A percentile compares a stretch with the other conserved stretches of the same genome.
phyloP scores from a whole-genome alignment of 2,888 invertebrate species.

The Pristionchus arcanus region DNA sequence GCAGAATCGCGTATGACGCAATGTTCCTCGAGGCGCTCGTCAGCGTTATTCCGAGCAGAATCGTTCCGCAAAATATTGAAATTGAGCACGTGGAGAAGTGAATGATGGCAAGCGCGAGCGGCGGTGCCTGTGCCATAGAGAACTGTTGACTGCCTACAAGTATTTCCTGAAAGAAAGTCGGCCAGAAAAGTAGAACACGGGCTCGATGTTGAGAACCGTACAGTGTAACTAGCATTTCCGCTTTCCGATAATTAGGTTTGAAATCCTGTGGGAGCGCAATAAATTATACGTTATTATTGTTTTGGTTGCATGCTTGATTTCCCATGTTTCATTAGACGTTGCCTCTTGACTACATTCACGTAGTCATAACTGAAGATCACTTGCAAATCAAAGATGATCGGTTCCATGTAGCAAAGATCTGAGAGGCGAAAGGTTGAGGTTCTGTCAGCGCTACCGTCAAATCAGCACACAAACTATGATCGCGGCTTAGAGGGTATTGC shows the following conservation, averaged over 20 bases:
- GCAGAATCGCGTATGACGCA: background rate
- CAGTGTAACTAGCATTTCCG: background rate
- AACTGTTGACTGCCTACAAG: background rate
- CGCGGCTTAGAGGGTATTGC: background rate
- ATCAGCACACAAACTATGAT: constrained; percentile 22
- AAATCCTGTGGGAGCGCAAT: too few species aligned
- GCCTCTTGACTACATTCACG: background rate
- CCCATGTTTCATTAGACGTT: too few species aligned
- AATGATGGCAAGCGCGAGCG: background rate
- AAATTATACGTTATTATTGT: too few species aligned
- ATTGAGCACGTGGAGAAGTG: constrained; percentile 14
- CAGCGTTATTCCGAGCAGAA: background rate
- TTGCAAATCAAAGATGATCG: background rate
- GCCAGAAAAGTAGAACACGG: background rate
- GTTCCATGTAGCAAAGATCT: too few species aligned
- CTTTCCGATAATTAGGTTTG: background rate
- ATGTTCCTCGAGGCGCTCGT: background rate
- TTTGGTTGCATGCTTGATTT: too few species aligned
- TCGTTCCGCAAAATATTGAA: background rate
- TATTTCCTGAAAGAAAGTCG: background rate
- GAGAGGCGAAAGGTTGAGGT: too few species aligned
- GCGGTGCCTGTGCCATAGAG: background rate
- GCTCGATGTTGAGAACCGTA: background rate
- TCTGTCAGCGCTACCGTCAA: background rate
- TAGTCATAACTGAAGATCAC: background rate